Base-by-base conservation (phyloP, 37 sponge, comb jelly and placozoan species). In the Ephydatia muelleri region DNA sequence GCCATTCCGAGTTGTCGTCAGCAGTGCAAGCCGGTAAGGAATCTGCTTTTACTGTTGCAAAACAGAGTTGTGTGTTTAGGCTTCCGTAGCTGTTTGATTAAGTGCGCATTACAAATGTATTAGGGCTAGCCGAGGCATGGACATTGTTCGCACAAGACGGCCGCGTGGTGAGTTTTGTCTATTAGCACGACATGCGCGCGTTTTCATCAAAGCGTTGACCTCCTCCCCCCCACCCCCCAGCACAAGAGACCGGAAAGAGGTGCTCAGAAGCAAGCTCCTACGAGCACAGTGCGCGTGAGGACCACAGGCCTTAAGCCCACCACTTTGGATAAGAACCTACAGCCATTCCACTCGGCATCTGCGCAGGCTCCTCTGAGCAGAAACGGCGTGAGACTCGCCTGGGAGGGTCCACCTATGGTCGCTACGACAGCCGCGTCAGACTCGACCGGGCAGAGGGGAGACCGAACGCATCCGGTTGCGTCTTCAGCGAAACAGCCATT, bases 41-140 rank as follows among this genome's bases (percentile, higher is more conserved):
- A 30, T 21, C 19, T 47, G 33, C 0, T 83, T 11, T 49, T 43
- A 57, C 16, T 26, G 26, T 78, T 49, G 48, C 28, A n/a, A 49
- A 27, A 49, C 9, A 4, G 19, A 11, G 19, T 32, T 25, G 35
- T 25, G 35, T 36, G 33, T 31, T 73, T 36, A 73, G 74, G 28
- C 35, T 57, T 14, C 21, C 33, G 37, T 37, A 34, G 9, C 25
- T 73, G 35, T 34, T 73, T 71, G 32, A 71, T 71, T 71, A 33
- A 71, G 30, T 33, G 30, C 32, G 30, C 30, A 71, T 71, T 71
- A 25, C 6, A 1, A 13, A 33, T 33, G 72, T 28, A 33, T 11
- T 66, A 92, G 92, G 49, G 1, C 78, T 92, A 48, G 73, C 85
- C 3, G 35, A 77, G 26, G 90, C 90, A 25, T 92, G 92, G 92